Conservation (phyloP, 2,888 invertebrate genomes). For the Callosobruchus maculatus region DNA sequence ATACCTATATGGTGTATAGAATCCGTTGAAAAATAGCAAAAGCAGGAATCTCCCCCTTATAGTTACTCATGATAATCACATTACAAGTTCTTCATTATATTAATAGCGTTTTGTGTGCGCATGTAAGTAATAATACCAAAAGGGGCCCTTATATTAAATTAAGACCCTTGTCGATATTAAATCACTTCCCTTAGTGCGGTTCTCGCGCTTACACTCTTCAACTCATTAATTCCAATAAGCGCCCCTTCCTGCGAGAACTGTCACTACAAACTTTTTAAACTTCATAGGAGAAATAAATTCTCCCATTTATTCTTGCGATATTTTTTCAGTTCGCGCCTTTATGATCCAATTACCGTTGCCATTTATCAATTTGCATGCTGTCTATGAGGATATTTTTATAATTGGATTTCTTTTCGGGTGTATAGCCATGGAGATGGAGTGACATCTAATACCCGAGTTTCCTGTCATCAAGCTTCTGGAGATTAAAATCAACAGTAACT, state of each 20-base stretch:
- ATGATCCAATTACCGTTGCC: conserved; percentile 48
- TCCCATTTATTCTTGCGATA: conserved; percentile 43
- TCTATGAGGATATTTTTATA: conserved; percentile 44
- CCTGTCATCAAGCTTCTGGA: too few relatives aligned
- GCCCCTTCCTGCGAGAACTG: conserved; percentile 42
- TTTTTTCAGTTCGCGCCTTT: conserved; percentile 47
- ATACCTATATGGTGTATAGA: too few relatives aligned
- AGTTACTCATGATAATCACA: conserved; percentile 29
- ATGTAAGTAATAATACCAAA: conserved; percentile 39
- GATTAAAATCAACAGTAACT: too few relatives aligned
- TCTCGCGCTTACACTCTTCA: conserved; percentile 35
- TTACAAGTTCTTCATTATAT: conserved; percentile 41
- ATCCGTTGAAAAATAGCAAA: not conserved
- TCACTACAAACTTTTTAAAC: conserved; percentile 45
- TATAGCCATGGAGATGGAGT: too few relatives aligned
- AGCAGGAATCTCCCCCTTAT: not conserved
- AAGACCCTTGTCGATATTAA: conserved; percentile 42
- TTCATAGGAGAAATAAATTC: conserved; percentile 45
- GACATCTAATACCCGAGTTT: too few relatives aligned
- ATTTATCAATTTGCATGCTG: conserved; percentile 50
- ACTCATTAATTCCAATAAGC: conserved; percentile 43
- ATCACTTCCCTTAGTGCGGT: conserved; percentile 41
- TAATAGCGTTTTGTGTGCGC: conserved; percentile 42
- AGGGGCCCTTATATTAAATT: conserved; percentile 41
- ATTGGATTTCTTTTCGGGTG: conserved; percentile 39